These are phyloP conservation scores for Leucophenga maculata DNA, from an alignment of 2,888 invertebrate genomes.

Conservation along the genomic window DNA sequence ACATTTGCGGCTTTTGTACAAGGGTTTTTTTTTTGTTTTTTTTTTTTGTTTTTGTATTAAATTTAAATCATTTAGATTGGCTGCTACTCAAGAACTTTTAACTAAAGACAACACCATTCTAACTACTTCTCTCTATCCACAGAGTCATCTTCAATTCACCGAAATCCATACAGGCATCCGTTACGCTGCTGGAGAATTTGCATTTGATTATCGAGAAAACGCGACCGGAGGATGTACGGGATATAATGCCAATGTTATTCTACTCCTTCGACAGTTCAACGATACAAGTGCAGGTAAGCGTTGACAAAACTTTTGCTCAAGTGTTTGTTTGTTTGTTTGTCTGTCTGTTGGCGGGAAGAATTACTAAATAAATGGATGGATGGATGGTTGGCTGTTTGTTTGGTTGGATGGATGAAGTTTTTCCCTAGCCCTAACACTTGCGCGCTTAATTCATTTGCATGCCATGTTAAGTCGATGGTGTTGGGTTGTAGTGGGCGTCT, in stretches of 20 bases:
- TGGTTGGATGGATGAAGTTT: not conserved
- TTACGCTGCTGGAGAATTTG: conserved; percentile 90
- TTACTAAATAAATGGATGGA: not conserved
- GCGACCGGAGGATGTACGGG: conserved; percentile 83
- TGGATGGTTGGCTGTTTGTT: not conserved
- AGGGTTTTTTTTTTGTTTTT: too few species aligned
- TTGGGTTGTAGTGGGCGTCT: too few species aligned
- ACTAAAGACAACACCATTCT: not conserved
- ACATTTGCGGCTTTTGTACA: not conserved
- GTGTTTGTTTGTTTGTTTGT: not conserved
- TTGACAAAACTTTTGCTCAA: not conserved
- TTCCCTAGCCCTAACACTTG: not conserved
- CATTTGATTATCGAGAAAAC: conserved; percentile 92
- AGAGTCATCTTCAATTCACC: conserved; percentile 84
- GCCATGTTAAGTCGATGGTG: not conserved
- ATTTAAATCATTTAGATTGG: conserved; percentile 37
- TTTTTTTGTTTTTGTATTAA: conserved; percentile 10
- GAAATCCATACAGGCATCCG: conserved; percentile 88
- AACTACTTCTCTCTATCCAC: conserved; percentile 48
- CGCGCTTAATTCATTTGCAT: conserved; percentile 16
- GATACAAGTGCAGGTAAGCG: conserved; percentile 88
- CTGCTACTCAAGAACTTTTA: conserved; percentile 24
- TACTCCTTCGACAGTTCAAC: conserved; percentile 90
- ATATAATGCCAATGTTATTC: conserved; percentile 90
- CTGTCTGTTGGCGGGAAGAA: too few species aligned